These are phyloP conservation scores for Bradypus variegatus DNA, from an alignment of 2,797 vertebrate species.

Conservation along the genomic window DNA sequence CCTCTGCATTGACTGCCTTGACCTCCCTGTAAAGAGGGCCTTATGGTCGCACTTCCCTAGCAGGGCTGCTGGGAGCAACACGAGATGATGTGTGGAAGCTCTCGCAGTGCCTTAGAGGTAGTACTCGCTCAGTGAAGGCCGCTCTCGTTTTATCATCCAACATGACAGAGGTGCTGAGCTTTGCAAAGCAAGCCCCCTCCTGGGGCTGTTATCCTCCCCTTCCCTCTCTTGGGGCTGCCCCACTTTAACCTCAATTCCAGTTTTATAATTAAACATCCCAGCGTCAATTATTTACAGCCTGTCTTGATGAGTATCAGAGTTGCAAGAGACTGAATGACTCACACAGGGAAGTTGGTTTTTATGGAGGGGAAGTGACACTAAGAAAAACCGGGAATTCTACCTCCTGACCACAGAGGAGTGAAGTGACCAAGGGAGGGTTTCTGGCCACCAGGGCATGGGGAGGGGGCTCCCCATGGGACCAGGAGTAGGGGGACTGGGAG, in stretches of 20 bases:
- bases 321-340: slow-evolving; percentile 27
- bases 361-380: not conserved
- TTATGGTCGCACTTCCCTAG: not conserved
- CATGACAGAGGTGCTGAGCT: not conserved
- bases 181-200: not conserved
- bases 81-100: not conserved
- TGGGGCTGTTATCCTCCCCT: not conserved
- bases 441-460: not conserved
- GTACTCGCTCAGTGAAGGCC: accelerated
- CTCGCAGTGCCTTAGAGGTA: accelerated
- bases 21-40: not conserved
- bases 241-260: not conserved
- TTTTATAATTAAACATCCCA: slow-evolving; percentile 44
- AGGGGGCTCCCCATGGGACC: accelerated
- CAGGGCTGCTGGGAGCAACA: not conserved
- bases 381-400: slow-evolving; percentile 11
- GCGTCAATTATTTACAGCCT: slow-evolving; percentile 33
- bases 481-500: not conserved
- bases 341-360: not conserved
- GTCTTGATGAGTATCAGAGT: slow-evolving; percentile 10
- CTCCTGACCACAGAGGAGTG: not conserved
- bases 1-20: accelerated
- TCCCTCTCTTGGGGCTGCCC: not conserved
- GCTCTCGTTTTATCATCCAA: not conserved
- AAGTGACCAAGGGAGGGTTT: not conserved